phyloP scores from a whole-genome alignment of 2,113 vertebrate species.

The Podarcis muralis region DNA sequence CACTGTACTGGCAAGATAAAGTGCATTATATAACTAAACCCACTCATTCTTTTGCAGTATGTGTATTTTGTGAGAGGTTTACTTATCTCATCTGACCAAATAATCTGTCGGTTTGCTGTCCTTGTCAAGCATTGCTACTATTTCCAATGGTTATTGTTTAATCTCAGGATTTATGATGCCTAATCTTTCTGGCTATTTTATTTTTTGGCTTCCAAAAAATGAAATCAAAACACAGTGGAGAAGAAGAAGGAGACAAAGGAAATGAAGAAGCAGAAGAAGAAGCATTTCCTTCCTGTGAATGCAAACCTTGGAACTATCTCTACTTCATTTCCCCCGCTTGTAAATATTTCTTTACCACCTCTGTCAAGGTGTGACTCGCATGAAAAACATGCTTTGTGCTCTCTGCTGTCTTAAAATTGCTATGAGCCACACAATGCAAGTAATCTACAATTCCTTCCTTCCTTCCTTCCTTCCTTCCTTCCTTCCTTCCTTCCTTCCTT shows the following conservation, averaged over 20 bases:
- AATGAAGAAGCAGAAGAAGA: neutral
- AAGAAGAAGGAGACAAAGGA: neutral
- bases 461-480: neutral
- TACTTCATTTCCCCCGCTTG: conserved; percentile 7
- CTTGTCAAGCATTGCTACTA: conserved; percentile 32
- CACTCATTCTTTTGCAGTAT: neutral
- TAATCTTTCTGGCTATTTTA: conserved; percentile 26
- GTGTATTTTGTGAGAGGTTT: neutral
- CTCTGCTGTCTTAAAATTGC: conserved; percentile 34
- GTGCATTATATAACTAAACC: neutral
- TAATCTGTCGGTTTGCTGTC: conserved; percentile 30
- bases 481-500: neutral
- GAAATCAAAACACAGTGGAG: conserved; percentile 31
- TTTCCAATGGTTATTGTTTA: conserved; percentile 28
- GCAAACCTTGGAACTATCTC: conserved; percentile 39
- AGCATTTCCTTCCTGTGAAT: neutral
- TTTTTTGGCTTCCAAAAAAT: conserved; percentile 49
- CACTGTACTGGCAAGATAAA: neutral
- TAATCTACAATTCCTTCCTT: conserved; percentile 41
- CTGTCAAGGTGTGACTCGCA: conserved; percentile 7
- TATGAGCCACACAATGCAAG: conserved; percentile 32
- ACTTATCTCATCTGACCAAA: conserved; percentile 20
- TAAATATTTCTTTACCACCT: conserved; percentile 27
- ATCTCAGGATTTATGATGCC: too few relatives aligned
- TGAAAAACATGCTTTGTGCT: conserved; percentile 17